Evolutionary conservation across 2,797 vertebrate genomes (phyloP).

Genomic region (Thaleichthys pacificus): DNA sequence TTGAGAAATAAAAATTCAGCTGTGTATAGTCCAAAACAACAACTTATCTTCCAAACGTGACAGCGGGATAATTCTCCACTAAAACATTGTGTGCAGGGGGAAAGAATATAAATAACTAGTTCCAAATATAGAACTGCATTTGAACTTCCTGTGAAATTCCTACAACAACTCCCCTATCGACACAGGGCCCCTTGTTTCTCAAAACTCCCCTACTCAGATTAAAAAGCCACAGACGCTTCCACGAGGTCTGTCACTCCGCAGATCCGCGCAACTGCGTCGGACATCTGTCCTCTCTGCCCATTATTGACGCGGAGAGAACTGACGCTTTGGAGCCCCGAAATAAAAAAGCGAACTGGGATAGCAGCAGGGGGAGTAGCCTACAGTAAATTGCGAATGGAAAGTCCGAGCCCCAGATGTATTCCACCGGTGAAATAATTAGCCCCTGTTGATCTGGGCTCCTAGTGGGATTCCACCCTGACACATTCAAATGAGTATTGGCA

Average conservation of each 20-base stretch:
- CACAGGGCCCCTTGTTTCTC: conserved; percentile 43
- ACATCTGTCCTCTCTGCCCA: conserved; percentile 51
- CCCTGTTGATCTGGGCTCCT: conserved; percentile 62
- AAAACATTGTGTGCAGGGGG: conserved; percentile 48
- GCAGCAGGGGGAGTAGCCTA: background rate
- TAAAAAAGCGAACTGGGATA: conserved; percentile 35
- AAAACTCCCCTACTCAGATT: conserved; percentile 37
- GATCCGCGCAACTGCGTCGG: conserved; percentile 49
- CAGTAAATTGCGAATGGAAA: conserved; percentile 50
- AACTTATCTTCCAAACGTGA: conserved; percentile 25
- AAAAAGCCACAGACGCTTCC: conserved; percentile 44
- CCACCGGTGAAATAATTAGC: conserved; percentile 68
- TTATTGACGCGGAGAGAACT: conserved; percentile 50
- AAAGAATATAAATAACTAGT: conserved; percentile 57
- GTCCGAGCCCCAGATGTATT: conserved; percentile 62
- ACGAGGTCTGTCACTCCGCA: conserved; percentile 56
- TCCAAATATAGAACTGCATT: conserved; percentile 66
- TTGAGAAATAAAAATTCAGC: background rate
- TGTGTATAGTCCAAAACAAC: background rate
- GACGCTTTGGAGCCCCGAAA: conserved; percentile 52
- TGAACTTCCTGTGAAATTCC: conserved; percentile 67
- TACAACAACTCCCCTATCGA: conserved; percentile 59
- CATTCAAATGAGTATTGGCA: conserved; percentile 71
- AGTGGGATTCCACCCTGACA: conserved; percentile 61
- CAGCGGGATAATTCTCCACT: conserved; percentile 48